phyloP scores from a whole-genome alignment of 2,797 vertebrate species.

The Setipinna tenuifilis region DNA sequence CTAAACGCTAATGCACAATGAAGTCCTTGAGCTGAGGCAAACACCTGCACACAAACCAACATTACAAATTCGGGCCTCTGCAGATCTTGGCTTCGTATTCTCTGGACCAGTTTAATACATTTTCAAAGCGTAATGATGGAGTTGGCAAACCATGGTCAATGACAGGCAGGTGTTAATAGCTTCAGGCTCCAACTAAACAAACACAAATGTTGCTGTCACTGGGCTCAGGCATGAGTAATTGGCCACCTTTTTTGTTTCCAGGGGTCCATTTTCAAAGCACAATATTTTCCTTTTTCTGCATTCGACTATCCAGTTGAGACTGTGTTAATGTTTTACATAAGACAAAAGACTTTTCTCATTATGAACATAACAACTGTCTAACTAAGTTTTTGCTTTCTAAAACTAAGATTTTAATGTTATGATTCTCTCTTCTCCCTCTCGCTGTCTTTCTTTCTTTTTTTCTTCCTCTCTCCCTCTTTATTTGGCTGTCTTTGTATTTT shows the following conservation, averaged over 20 bases:
- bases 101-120: slow-evolving; percentile 43
- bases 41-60: slow-evolving; percentile 56
- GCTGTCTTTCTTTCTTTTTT: too few species aligned
- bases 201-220: slow-evolving; percentile 59
- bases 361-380: not conserved
- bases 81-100: not conserved
- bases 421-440: not conserved
- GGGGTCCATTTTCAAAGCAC: not conserved
- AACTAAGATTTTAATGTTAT: not conserved
- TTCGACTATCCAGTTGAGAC: not conserved
- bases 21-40: slow-evolving; percentile 38
- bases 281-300: not conserved
- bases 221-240: not conserved
- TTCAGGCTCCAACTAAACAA: slow-evolving; percentile 59
- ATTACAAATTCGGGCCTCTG: slow-evolving; percentile 30
- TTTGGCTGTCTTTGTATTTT: slow-evolving; percentile 1
- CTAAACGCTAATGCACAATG: slow-evolving; percentile 36
- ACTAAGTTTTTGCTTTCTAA: not conserved
- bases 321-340: not conserved
- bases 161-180: slow-evolving; percentile 70
- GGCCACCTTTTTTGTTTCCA: not conserved
- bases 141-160: slow-evolving; percentile 57
- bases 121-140: slow-evolving; percentile 60
- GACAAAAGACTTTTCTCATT: not conserved
- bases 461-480: not conserved